Base-by-base conservation (phyloP, 2,797 vertebrate genomes). In the Gymnodraco acuticeps region DNA sequence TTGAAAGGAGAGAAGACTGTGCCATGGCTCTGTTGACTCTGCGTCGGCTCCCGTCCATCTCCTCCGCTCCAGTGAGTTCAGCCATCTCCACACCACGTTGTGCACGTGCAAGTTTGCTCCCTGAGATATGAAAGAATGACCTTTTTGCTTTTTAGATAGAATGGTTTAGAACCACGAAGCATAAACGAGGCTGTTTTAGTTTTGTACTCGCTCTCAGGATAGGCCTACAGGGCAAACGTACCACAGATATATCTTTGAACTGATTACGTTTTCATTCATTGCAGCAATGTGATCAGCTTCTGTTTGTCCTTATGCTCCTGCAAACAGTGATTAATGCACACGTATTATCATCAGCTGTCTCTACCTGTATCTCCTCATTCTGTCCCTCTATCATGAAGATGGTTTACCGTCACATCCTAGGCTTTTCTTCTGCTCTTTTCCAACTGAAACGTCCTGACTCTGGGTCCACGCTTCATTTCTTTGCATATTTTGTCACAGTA, bases 1-100 rank as follows among this genome's bases (percentile, higher is more conserved):
- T 68, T 76, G n/a, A 73, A 77, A 56, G 64, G 70, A 74, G 64
- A 60, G 23, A 55, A 53, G 79, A 54, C 50, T 20, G 64, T 79
- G 87, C 87, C 45, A 96, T 96, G 95, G 94, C 95, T 85, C 88
- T 95, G 82, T 81, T 95, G 81, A 96, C 94, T 31, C 83, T 96
- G 73, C 95, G 93, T 65, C 92, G 95, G 80, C 48, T 87, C 19
- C 94, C 95, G 10, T 95, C 95, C 31, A 76, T 93, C 81, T 80
- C 86, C 75, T 73, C 83, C 0, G 46, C 88, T 47, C 82, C 92
- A 17, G 95, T 96, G 85, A 95, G 95, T 94, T 74, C 65, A 68
- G 5, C 5, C 50, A 16, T 41, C 17, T 14, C 12, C 27, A 6
- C 2, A 0, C 38, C 15, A 51, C 59, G 38, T 58, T 59, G n/a